Evolutionary conservation across 30 jellyfish, hydroid and myxozoan genomes (phyloP), one percentile per base, ranked within the genome.

Genomic region (Chrysaora quinquecirrha): DNA sequence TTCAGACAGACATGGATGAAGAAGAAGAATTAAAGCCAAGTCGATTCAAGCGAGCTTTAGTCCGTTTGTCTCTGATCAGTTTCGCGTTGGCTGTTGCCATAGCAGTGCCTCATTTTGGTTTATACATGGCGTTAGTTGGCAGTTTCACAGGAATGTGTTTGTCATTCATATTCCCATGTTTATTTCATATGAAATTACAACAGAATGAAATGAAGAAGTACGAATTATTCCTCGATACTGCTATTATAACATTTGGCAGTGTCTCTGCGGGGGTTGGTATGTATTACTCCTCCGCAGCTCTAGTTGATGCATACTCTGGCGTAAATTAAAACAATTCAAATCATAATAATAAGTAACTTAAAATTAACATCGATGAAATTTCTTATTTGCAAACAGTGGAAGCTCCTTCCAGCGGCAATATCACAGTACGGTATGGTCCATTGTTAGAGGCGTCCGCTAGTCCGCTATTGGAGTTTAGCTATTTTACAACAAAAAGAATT

Each of bases 101-200:
- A 2, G 78, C 90, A 23, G 94, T 95, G 9, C 99, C 99, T 48
- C 99, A 95, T 84, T 95, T 95, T 62, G 99, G 99, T 1, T 73
- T 86, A 34, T 95, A 95, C 65, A 87, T 95, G 99, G 96, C 98
- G 32, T 86, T 95, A 48, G 97, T 95, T 50, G 99, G 99, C 61
- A 95, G 95, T 48, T 84, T 95, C 58, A 95, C 99, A 0, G 99
- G 99, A 18, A 95, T 95, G 97, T 95, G 99, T 64, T 68, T 95
- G 38, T 84, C 99, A 3, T 95, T 95, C 80, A 95, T 95, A 0
- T 95, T 95, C 74, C 99, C 99, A 0, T 95, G 97, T 50, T 65
- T 95, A 38, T 95, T 88, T 80, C 97, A 95, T 96, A 88, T 95
- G 90, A 95, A 88, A 73, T 46, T 95, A 46, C 89, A 76, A 75